Percentiles rank a stretch among this genome's conserved stretches.
Evolutionary conservation across 1,140 invertebrate genomes (phyloP).

Genomic region (Heliconius eleuchia): DNA sequence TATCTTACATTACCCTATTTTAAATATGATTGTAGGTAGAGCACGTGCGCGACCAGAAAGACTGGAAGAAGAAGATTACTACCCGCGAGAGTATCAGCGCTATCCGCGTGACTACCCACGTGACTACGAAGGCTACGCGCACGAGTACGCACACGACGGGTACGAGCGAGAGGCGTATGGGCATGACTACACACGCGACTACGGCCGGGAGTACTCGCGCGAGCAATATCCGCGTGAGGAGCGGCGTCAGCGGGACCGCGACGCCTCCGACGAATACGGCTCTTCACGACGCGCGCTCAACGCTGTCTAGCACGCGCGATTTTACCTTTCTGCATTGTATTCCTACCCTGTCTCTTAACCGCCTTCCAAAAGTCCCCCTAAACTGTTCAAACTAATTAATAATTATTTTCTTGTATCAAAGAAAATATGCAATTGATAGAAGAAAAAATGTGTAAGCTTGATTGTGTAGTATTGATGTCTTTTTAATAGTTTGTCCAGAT

Average conservation of each 20-base stretch:
- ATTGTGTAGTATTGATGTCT: not conserved
- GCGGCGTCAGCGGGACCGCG: slow-evolving; percentile 59
- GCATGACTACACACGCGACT: slow-evolving; percentile 64
- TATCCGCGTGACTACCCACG: slow-evolving; percentile 68
- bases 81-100: slow-evolving; percentile 69
- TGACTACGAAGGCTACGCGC: slow-evolving; percentile 59
- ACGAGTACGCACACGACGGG: slow-evolving; percentile 54
- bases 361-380: not conserved
- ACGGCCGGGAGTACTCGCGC: slow-evolving; percentile 57
- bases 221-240: slow-evolving; percentile 42
- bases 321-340: slow-evolving; percentile 33
- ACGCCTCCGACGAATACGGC: slow-evolving; percentile 72
- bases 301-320: slow-evolving; percentile 59
- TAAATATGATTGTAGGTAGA: slow-evolving; percentile 53
- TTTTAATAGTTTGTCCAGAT: not conserved
- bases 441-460: not conserved
- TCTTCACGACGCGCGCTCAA: slow-evolving; percentile 76
- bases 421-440: slow-evolving; percentile 10
- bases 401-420: slow-evolving; percentile 1
- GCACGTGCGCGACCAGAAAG: slow-evolving; percentile 68
- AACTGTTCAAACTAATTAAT: not conserved
- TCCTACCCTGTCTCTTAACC: slow-evolving; percentile 11
- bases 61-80: slow-evolving; percentile 78
- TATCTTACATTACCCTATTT: not conserved
- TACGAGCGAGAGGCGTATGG: slow-evolving; percentile 64